Conservation (phyloP, 2,113 vertebrate genomes). For the Corapipo altera region DNA sequence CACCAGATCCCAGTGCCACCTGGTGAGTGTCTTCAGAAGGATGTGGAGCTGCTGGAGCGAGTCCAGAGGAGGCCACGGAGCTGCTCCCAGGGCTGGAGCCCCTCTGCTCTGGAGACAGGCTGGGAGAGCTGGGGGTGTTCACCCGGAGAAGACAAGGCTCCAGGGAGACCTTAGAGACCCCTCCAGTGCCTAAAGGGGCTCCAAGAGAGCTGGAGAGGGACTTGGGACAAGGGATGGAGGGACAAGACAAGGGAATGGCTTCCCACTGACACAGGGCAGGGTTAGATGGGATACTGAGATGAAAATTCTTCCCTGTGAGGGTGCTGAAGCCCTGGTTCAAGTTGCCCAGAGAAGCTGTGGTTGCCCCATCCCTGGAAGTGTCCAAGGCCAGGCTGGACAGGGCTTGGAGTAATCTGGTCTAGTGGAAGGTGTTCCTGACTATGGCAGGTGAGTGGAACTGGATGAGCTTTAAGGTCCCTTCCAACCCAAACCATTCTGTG, state of each 20-base stretch:
- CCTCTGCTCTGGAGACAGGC: not conserved
- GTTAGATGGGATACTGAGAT: not conserved
- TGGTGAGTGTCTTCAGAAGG: accelerated
- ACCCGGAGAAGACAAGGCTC: accelerated
- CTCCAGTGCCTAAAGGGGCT: accelerated
- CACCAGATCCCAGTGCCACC: accelerated
- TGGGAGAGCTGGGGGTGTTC: not conserved
- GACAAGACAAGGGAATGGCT: not conserved
- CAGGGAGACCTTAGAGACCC: not conserved
- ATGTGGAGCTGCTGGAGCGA: not conserved
- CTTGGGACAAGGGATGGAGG: not conserved
- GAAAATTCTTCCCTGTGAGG: not conserved
- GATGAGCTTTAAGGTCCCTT: not conserved
- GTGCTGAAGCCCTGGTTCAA: accelerated
- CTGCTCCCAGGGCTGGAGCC: accelerated
- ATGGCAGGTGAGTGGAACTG: accelerated
- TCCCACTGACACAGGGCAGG: not conserved
- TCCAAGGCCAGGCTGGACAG: not conserved
- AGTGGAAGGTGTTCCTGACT: not conserved
- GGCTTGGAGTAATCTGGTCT: accelerated
- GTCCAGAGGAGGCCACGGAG: not conserved
- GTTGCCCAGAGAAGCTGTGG: not conserved
- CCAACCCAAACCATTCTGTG: not conserved
- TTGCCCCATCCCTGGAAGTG: not conserved
- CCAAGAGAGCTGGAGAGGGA: not conserved